Conservation (phyloP, 2,113 vertebrate species). For the Cairina moschata region DNA sequence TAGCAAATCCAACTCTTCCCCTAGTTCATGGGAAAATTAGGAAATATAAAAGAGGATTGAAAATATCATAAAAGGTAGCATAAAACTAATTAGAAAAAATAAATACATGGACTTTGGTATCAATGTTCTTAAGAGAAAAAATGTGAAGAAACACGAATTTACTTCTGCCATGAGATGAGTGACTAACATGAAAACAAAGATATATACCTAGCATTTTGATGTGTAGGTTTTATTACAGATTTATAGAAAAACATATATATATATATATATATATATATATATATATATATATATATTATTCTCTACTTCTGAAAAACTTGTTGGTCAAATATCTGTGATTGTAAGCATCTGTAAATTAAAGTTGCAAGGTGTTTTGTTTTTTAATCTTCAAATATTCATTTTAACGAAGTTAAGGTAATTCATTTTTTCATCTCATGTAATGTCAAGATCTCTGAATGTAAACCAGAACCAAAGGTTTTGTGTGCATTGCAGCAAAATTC, state of each 20-base stretch:
- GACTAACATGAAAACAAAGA: neutral
- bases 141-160: neutral
- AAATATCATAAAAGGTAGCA: neutral
- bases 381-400: neutral
- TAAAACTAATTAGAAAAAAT: neutral
- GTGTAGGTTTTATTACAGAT: neutral
- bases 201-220: neutral
- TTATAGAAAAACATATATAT: neutral
- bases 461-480: neutral
- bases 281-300: too few relatives aligned
- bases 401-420: neutral
- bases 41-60: neutral
- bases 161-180: neutral
- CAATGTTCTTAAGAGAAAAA: neutral
- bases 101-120: neutral
- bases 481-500: neutral
- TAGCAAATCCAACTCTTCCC: fast-evolving
- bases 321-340: neutral
- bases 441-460: neutral
- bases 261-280: too few relatives aligned
- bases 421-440: neutral
- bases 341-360: neutral
- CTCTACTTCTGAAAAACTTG: neutral
- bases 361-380: neutral
- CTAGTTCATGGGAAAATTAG: neutral